Evolutionary conservation across 2,113 vertebrate genomes (phyloP).

Genomic region (Irena cyanogastra): DNA sequence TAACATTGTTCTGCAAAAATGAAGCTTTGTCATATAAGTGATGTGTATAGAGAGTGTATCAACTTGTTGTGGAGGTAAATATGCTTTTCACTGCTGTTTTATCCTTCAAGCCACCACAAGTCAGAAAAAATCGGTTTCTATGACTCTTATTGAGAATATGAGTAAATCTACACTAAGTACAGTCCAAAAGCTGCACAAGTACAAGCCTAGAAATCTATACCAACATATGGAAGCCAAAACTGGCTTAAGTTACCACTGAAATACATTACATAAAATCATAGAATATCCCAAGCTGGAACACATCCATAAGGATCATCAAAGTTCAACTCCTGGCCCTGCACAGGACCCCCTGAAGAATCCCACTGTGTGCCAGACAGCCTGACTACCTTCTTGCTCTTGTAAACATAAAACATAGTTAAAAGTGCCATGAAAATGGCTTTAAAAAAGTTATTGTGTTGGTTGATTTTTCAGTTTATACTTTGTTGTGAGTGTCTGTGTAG

Average conservation of each 20-base stretch:
- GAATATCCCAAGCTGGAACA: neutral
- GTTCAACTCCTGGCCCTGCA: neutral
- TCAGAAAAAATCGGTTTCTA: neutral
- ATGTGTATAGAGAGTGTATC: neutral
- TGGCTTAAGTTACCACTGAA: neutral
- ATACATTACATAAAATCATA: neutral
- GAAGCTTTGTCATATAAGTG: neutral
- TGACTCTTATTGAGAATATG: neutral
- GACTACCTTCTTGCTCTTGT: neutral
- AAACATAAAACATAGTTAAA: neutral
- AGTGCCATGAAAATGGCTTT: neutral
- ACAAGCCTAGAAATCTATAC: neutral
- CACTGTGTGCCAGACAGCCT: neutral
- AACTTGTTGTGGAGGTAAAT: neutral
- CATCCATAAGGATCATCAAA: neutral
- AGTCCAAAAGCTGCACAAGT: neutral
- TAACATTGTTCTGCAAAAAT: neutral
- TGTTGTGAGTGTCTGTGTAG: neutral
- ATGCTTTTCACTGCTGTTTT: neutral
- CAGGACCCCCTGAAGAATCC: neutral
- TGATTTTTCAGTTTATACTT: neutral
- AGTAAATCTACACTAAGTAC: neutral
- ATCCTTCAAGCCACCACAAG: neutral
- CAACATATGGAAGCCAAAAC: neutral
- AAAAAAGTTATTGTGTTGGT: neutral